A percentile compares a stretch with the other conserved stretches of the same genome.
phyloP scores from a whole-genome alignment of 1,140 invertebrate genomes.

The Camponotus pennsylvanicus region DNA sequence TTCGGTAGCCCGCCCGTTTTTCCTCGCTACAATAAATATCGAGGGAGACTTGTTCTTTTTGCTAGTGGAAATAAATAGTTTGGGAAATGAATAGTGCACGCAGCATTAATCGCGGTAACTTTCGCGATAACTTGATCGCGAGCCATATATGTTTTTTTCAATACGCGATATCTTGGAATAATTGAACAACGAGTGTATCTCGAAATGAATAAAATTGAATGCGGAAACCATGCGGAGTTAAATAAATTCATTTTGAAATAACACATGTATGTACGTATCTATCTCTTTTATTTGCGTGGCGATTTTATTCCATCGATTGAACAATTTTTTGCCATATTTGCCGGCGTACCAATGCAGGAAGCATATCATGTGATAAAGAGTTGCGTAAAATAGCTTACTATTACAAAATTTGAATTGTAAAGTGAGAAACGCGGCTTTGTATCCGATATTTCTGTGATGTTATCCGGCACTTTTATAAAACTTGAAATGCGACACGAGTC shows the following conservation, averaged over 20 bases:
- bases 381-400: conserved; percentile 34
- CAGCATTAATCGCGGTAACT: neutral
- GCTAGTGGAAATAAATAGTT: neutral
- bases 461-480: conserved; percentile 6
- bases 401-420: conserved; percentile 43
- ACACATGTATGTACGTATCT: neutral
- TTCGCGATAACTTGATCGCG: neutral
- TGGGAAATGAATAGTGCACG: neutral
- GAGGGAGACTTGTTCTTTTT: neutral
- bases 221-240: conserved; percentile 13
- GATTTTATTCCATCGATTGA: conserved; percentile 33
- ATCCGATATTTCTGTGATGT: conserved; percentile 46
- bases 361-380: conserved; percentile 45
- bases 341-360: neutral
- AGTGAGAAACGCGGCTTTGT: conserved; percentile 35
- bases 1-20: neutral
- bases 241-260: conserved; percentile 49
- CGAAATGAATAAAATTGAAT: neutral
- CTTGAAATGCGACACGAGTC: conserved; percentile 26
- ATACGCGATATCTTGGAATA: conserved; percentile 33
- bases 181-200: conserved; percentile 26
- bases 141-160: neutral
- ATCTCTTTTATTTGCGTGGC: conserved; percentile 14
- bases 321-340: conserved; percentile 21
- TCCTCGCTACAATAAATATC: conserved; percentile 27